Evolutionary conservation across 2,797 vertebrate genomes (phyloP).

Genomic region (Tapera naevia): DNA sequence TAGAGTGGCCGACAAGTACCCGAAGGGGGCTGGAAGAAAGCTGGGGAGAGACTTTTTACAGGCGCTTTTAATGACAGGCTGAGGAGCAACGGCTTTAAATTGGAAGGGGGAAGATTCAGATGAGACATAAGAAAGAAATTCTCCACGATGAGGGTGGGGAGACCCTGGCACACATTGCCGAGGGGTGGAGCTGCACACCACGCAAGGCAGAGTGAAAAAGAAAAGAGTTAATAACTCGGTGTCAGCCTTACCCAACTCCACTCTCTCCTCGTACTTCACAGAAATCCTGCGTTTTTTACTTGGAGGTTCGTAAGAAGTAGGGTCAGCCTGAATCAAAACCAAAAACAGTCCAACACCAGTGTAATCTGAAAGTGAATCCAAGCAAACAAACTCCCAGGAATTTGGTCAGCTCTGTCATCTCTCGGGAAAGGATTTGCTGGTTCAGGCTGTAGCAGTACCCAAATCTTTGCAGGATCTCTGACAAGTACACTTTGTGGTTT

Average conservation of each 20-base stretch:
- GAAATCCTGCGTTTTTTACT: constrained; percentile 26
- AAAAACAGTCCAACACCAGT: background rate
- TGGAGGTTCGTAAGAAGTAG: background rate
- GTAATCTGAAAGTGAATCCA: background rate
- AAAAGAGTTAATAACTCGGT: background rate
- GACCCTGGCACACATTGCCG: too few species aligned
- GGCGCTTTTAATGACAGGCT: too few species aligned
- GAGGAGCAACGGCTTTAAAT: too few species aligned
- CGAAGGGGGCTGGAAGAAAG: too few species aligned
- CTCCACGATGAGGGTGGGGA: too few species aligned
- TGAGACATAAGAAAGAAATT: too few species aligned
- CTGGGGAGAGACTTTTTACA: too few species aligned
- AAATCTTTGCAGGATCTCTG: background rate
- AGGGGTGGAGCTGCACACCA: background rate
- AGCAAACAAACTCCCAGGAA: background rate
- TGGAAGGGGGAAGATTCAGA: too few species aligned
- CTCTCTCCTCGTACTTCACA: constrained; percentile 36
- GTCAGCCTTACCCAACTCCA: constrained; percentile 68
- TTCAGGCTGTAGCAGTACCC: background rate
- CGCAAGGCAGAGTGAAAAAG: background rate
- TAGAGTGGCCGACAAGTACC: too few species aligned
- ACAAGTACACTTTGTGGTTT: background rate
- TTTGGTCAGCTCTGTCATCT: background rate
- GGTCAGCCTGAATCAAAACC: constrained; percentile 41
- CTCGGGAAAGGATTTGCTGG: background rate